Base-by-base conservation (phyloP, 1,140 invertebrate genomes). In the Temnothorax nylanderi region DNA sequence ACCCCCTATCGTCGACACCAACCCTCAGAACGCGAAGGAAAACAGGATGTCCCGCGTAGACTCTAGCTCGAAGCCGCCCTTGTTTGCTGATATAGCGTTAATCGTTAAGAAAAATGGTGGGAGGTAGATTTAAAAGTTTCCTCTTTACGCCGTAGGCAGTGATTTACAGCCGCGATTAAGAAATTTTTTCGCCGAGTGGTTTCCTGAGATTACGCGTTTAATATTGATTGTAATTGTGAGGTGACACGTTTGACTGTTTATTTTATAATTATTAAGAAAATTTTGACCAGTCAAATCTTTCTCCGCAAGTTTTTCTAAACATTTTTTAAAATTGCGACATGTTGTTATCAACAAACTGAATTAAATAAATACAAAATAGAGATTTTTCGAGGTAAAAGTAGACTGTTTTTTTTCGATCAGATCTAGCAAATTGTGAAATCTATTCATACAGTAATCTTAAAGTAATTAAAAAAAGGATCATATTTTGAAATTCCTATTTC, bases 1-100 rank as follows among this genome's bases (percentile, higher is more conserved):
- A 85, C 67, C 87, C 90, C 86, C 90, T 92, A 90, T 89, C 74
- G 86, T 44, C 81, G 82, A 84, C 82, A 41, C 67, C 74, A 60
- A 77, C 76, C 82, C 49, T 76, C 47, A 32, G 64, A 72, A 44
- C 41, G 41, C 49, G 72, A 90, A 92, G 71, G 72, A 90, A 90
- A 92, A 87, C 88, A 84, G 84, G 37, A 32, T 54, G 16, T 47
- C 58, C 76, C 67, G 56, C 1, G 56, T 44, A n/a, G 77, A 41
- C 44, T 58, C 58, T 37, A 26, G 34, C 2, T n/a, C 18, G n/a
- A 54, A 67, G 58, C 21, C 32, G 65, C 26, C n/a, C 72, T 60
- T 89, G 88, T 88, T 88, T 62, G 13, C 51, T 11, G 78, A 85
- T 88, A 32, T 56, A 65, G 13, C 47, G 76, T 80, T 80, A 80